Evolutionary conservation across 2,888 invertebrate species (phyloP), one percentile per base, ranked within the genome.

Genomic region (Apantesis nais): DNA sequence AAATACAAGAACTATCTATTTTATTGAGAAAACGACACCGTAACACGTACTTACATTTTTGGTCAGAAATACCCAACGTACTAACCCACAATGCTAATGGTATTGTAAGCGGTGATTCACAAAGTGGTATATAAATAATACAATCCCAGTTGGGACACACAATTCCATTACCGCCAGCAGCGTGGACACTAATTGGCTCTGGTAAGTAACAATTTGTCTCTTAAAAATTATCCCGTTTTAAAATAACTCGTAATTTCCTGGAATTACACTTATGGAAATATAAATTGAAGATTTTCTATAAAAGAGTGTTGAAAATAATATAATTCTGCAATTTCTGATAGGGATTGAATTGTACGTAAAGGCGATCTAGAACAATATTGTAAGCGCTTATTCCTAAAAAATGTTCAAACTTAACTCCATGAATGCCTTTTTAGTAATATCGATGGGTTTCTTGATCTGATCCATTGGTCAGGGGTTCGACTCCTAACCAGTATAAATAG

Each of bases 101-200:
- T 16, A 31, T 1, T 31, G 14, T 16, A 7, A 16, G 25, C n/a
- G 29, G 19, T 19, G 63, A 63, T 29, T 64, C 64, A 29, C 12
- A 31, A 64, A 29, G 22, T 22, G 29, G 31, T 64, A 64, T 64
- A 48, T 64, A 64, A 64, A 22, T 19, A 16, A 16, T 16, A 63
- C 4, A 31, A 34, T 61, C 22, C 22, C 64, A 64, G 16, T 39
- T n/a, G 41, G 25, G 44, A 63, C 2, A 44, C 44, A 64, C 7
- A 48, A 64, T 8, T 64, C 19, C 12, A 29, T 64, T 22, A 48
- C 3, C 29, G 48, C 22, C 64, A 48, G 34, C 34, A 64, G 48
- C 11, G 63, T n/a, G 41, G 16, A 16, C 63, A 63, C 41, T 19
- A 63, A 14, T 58, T 29, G 25, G 55, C 41, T 7, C 63, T 25